phyloP scores from a whole-genome alignment of 2,797 vertebrate species.

The Tauraco hartlaubi region DNA sequence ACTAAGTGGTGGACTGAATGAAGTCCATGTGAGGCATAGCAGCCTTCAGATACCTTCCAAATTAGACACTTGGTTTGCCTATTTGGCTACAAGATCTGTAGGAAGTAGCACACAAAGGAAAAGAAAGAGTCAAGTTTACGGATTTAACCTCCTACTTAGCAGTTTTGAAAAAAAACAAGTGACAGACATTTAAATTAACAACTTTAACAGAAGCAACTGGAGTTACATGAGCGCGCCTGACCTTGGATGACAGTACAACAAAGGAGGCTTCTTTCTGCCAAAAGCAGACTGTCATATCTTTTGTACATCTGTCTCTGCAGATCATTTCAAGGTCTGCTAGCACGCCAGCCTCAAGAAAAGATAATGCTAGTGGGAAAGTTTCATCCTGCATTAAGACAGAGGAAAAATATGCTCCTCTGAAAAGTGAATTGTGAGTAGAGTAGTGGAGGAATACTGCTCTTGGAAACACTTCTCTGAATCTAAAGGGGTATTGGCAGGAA shows the following conservation, averaged over 20 bases:
- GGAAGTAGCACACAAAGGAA: not conserved
- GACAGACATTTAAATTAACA: constrained; percentile 15
- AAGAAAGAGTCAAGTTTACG: not conserved
- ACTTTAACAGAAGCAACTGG: constrained; percentile 19
- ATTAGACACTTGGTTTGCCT: not conserved
- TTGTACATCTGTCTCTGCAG: constrained; percentile 40
- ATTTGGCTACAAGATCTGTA: not conserved
- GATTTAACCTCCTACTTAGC: constrained; percentile 11
- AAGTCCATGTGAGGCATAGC: not conserved
- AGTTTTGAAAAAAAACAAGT: not conserved
- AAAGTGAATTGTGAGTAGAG: not conserved
- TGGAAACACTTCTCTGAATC: not conserved
- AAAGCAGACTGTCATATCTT: constrained; percentile 53
- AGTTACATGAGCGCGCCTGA: not conserved
- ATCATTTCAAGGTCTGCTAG: constrained; percentile 53
- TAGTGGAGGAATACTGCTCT: not conserved
- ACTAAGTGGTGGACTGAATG: not conserved
- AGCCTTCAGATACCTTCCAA: not conserved
- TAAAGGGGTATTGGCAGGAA: not conserved
- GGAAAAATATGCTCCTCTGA: constrained; percentile 18
- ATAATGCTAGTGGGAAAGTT: constrained; percentile 22
- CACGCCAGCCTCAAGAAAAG: constrained; percentile 19
- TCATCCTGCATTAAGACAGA: not conserved
- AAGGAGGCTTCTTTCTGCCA: constrained; percentile 42
- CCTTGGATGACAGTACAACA: constrained; percentile 48